Conservation (phyloP, 2,797 vertebrate genomes). For the Harpagifer antarcticus region DNA sequence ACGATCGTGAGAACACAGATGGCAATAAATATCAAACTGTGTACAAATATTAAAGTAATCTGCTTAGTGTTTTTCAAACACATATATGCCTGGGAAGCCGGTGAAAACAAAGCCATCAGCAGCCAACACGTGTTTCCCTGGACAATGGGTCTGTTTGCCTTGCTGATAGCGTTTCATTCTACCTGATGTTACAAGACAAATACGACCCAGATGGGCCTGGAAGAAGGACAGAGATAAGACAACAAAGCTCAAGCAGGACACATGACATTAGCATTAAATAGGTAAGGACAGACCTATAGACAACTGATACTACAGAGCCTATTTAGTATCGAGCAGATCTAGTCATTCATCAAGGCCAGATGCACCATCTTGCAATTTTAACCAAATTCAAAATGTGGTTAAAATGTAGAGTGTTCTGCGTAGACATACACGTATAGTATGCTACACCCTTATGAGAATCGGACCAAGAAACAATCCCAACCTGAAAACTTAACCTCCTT, state of each 20-base stretch:
- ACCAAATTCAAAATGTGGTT: too few species aligned
- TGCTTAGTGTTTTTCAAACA: conserved; percentile 32
- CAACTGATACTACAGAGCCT: conserved; percentile 4
- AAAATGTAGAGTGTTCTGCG: too few species aligned
- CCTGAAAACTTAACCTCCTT: too few species aligned
- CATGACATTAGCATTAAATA: conserved; percentile 45
- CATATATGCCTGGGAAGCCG: conserved; percentile 39
- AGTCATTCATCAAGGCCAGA: too few species aligned
- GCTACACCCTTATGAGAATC: too few species aligned
- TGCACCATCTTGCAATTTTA: too few species aligned
- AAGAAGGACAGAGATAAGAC: conserved; percentile 73
- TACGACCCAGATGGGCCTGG: conserved; percentile 55
- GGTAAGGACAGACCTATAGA: conserved; percentile 20
- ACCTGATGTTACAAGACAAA: conserved; percentile 62
- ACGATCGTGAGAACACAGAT: conserved; percentile 28
- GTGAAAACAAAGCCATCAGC: conserved; percentile 70
- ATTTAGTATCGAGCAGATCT: not conserved
- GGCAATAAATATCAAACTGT: conserved; percentile 49
- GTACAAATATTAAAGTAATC: conserved; percentile 48
- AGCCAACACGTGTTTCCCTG: conserved; percentile 63
- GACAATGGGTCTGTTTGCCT: conserved; percentile 77
- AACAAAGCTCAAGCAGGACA: conserved; percentile 66
- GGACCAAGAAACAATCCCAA: too few species aligned
- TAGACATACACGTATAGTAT: too few species aligned
- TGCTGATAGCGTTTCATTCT: conserved; percentile 73